Conservation (phyloP, 2,888 invertebrate genomes). For the Tridacna crocea region DNA sequence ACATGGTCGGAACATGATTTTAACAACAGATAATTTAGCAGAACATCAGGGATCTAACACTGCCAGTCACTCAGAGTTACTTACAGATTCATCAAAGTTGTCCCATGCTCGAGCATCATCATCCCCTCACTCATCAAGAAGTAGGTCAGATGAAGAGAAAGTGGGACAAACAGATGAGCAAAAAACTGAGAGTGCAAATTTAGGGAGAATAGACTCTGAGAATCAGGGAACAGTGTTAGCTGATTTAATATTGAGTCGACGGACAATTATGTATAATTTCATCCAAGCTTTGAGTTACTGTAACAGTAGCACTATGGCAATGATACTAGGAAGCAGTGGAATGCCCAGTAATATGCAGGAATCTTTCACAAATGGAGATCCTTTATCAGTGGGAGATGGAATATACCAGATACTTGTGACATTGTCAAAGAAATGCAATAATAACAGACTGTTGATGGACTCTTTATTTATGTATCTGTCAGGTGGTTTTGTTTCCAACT, state of each 20-base stretch:
- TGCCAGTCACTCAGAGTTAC: conserved; percentile 62
- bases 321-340: conserved; percentile 87
- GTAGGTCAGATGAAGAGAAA: conserved; percentile 78
- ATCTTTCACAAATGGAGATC: conserved; percentile 84
- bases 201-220: conserved; percentile 37
- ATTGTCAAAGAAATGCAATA: conserved; percentile 90
- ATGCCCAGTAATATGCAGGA: conserved; percentile 77
- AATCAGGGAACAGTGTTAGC: conserved; percentile 68
- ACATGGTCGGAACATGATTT: conserved; percentile 43
- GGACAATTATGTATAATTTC: conserved; percentile 92
- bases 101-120: conserved; percentile 72
- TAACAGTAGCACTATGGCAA: conserved; percentile 89
- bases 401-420: conserved; percentile 93
- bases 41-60: conserved; percentile 43
- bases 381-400: conserved; percentile 92
- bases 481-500: conserved; percentile 56
- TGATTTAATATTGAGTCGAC: conserved; percentile 81
- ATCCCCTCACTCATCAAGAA: conserved; percentile 52
- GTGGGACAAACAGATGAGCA: conserved; percentile 91
- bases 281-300: conserved; percentile 92
- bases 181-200: conserved; percentile 70
- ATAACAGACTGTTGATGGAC: conserved; percentile 90
- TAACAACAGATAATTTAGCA: conserved; percentile 43
- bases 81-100: conserved; percentile 78
- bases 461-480: conserved; percentile 90